Percentiles rank a stretch among this genome's conserved stretches.
phyloP scores from a whole-genome alignment of 2,113 vertebrate genomes.

The Ochotona curzoniae region DNA sequence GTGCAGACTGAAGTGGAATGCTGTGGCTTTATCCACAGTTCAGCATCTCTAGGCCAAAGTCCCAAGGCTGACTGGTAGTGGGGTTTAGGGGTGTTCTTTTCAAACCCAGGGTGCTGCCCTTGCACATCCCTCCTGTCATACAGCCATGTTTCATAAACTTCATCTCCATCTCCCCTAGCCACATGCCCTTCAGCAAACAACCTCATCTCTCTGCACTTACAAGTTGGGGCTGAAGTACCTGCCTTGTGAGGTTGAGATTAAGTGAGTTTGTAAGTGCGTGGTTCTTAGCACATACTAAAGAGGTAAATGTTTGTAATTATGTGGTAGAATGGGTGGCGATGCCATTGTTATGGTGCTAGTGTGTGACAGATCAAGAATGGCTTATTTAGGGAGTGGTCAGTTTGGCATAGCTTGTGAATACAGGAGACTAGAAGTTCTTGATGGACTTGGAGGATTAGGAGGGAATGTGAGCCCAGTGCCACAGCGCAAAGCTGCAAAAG shows the following conservation, averaged over 20 bases:
- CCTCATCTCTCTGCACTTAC: not conserved
- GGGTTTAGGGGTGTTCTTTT: not conserved
- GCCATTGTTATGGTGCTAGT: not conserved
- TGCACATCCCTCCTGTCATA: rapidly evolving
- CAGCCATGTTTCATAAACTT: not conserved
- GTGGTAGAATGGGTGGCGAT: not conserved
- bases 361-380: not conserved
- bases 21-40: not conserved
- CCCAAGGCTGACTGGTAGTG: not conserved
- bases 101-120: not conserved
- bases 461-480: not conserved
- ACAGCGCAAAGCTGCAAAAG: not conserved
- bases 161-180: not conserved
- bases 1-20: not conserved
- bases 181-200: not conserved
- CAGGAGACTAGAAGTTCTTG: not conserved
- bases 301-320: too few species aligned
- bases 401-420: not conserved
- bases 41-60: not conserved
- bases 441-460: not conserved
- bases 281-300: not conserved
- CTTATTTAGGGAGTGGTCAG: not conserved
- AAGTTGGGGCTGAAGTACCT: not conserved
- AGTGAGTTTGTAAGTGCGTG: not conserved
- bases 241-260: not conserved